Conservation (phyloP, 2,888 invertebrate species). For the Tanytarsus gracilentus region DNA sequence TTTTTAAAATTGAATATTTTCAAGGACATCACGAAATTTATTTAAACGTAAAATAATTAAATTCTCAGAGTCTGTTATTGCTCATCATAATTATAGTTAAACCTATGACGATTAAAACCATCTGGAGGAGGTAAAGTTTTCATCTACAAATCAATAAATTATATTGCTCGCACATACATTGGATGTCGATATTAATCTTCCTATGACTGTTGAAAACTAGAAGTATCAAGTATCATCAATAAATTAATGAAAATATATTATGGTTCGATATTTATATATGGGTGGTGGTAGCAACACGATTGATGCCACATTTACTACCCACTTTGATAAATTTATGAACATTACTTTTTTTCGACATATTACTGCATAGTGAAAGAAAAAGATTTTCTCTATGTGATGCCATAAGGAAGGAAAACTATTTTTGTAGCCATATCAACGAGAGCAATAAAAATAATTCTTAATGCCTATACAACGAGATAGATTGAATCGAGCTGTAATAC, state of each 20-base stretch:
- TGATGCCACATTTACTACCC: too few relatives aligned
- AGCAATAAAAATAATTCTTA: slow-evolving; percentile 24
- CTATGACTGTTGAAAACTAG: slow-evolving; percentile 20
- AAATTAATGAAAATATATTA: slow-evolving; percentile 25
- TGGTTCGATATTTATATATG: neutral
- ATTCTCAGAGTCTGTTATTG: too few relatives aligned
- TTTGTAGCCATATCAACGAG: slow-evolving; percentile 1
- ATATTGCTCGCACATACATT: neutral
- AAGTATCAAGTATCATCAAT: slow-evolving; percentile 25
- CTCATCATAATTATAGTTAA: too few relatives aligned
- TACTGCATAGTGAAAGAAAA: neutral
- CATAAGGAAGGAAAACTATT: slow-evolving; percentile 10
- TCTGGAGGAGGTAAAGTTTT: too few relatives aligned
- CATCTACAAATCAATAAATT: slow-evolving; percentile 20
- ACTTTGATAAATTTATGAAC: neutral
- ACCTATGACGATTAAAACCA: too few relatives aligned
- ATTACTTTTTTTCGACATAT: neutral
- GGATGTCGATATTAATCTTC: slow-evolving; percentile 18
- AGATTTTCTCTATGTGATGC: too few relatives aligned
- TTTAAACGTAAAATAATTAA: too few relatives aligned
- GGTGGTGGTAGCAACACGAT: too few relatives aligned
- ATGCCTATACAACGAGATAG: slow-evolving; percentile 18
- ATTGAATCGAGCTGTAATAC: slow-evolving; percentile 23
- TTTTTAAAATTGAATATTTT: too few relatives aligned
- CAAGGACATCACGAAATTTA: too few relatives aligned